Evolutionary conservation across 2,888 invertebrate genomes (phyloP), one percentile per base, ranked within the genome.

Genomic region (Troglohyphantes excavatus): DNA sequence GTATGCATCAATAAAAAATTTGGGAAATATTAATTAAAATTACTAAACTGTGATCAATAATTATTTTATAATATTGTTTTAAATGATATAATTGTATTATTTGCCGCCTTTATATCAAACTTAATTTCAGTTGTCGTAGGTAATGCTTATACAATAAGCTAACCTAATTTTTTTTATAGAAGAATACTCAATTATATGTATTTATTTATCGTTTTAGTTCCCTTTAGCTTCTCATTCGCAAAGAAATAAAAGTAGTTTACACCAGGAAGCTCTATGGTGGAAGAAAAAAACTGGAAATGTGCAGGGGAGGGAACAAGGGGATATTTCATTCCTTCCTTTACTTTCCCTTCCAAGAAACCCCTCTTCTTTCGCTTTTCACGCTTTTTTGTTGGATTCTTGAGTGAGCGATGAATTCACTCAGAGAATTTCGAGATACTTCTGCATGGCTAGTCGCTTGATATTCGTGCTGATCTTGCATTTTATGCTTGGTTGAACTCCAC

Each of bases 391-490:
- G 88, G 75, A 81, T n/a, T 88, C 75, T 88, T 83, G 76, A 89
- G 78, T 78, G 83, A 89, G 61, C 68, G 83, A 83, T 82, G 89
- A 89, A 88, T 65, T 87, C 81, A 87, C 82, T 82, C 82, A 76
- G 72, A 82, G 88, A 90, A 90, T 84, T 90, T 84, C 72, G 17
- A n/a, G 27, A 65, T 78, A 83, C 83, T 90, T 84, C 89, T 82
- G 89, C 89, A 72, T 90, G 83, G 63, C 76, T 90, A 70, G 29
- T 39, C 76, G 27, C 89, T 84, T 90, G 83, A 90, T 83, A 90
- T 90, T 90, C 78, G 78, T 65, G 89, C 89, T 90, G 89, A 90
- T 84, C 89, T 90, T 83, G 83, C 89, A 84, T 90, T 90, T 90
- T 73, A 61, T 63, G 83, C 89, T 82, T 84, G 89, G 84, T 61